These are phyloP conservation scores for Bombus soroeensis DNA, from an alignment of 1,140 invertebrate genomes.

Conservation along the genomic window DNA sequence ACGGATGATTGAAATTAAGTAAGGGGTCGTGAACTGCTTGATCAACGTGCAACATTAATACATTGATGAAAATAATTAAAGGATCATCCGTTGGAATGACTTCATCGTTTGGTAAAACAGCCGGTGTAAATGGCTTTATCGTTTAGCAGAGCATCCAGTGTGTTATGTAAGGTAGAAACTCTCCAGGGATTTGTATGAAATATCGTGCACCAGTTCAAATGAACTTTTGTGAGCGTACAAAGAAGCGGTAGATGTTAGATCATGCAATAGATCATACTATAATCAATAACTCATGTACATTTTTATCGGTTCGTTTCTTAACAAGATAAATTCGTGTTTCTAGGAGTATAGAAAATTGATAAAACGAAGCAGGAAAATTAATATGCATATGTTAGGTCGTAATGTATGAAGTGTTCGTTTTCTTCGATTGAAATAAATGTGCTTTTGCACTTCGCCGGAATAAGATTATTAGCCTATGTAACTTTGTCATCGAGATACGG, in stretches of 20 bases:
- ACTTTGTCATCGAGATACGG: no score
- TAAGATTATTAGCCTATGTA: background rate
- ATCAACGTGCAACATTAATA: background rate
- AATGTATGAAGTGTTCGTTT: background rate
- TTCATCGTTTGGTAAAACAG: background rate
- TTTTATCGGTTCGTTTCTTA: background rate
- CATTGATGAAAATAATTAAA: slow-evolving; percentile 5
- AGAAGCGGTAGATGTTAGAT: background rate
- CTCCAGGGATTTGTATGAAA: background rate
- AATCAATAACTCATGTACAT: background rate
- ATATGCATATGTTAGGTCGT: background rate
- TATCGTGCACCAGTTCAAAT: slow-evolving; percentile 4
- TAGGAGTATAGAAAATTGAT: background rate
- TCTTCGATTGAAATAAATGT: slow-evolving; percentile 1
- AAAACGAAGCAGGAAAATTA: background rate
- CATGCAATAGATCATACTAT: background rate
- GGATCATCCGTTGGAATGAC: background rate
- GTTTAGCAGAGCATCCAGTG: background rate
- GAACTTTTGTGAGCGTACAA: background rate
- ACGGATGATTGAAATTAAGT: background rate
- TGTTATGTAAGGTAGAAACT: background rate
- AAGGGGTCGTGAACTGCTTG: background rate
- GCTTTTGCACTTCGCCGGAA: background rate
- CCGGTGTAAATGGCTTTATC: background rate
- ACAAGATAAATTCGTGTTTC: background rate